Base-by-base conservation (phyloP, 2,888 invertebrate genomes). In the Euproctis similis region DNA sequence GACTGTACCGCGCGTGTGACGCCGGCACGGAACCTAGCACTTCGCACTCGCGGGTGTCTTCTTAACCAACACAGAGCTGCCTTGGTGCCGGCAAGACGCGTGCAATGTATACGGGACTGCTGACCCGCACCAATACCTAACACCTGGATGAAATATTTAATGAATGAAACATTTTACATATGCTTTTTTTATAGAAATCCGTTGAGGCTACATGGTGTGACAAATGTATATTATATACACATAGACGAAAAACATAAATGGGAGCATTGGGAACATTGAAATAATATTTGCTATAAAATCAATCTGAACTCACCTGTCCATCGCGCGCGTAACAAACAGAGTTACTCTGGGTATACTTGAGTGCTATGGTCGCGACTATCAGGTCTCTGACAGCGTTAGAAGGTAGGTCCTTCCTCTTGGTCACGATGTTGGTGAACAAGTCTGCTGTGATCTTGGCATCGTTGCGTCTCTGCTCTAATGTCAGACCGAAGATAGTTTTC, bases 121-220 rank as follows among this genome's bases (percentile, higher is more conserved):
- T 99, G 98, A 0, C 98, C 98, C n/a, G 98, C 98, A 13, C 98
- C 98, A 53, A 97, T 97, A 9, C 98, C 98, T 54, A 98, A 90
- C 8, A 95, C 92, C 87, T 92, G 80, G 8, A 8, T n/a, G n/a
- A n/a, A n/a, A n/a, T n/a, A n/a, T n/a, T n/a, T n/a, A n/a, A n/a
- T n/a, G n/a, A n/a, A n/a, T n/a, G n/a, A n/a, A n/a, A n/a, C n/a
- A n/a, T n/a, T n/a, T n/a, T n/a, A n/a, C n/a, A n/a, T n/a, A n/a
- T n/a, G n/a, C n/a, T n/a, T n/a, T n/a, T n/a, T n/a, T n/a, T n/a
- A n/a, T n/a, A n/a, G n/a, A n/a, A n/a, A n/a, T n/a, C n/a, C n/a
- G n/a, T n/a, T n/a, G n/a, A n/a, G n/a, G n/a, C n/a, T n/a, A n/a
- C n/a, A n/a, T n/a, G n/a, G n/a, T n/a, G n/a, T n/a, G n/a, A n/a